Conservation (phyloP, 2,113 vertebrate genomes). For the Ptilonorhynchus violaceus region DNA sequence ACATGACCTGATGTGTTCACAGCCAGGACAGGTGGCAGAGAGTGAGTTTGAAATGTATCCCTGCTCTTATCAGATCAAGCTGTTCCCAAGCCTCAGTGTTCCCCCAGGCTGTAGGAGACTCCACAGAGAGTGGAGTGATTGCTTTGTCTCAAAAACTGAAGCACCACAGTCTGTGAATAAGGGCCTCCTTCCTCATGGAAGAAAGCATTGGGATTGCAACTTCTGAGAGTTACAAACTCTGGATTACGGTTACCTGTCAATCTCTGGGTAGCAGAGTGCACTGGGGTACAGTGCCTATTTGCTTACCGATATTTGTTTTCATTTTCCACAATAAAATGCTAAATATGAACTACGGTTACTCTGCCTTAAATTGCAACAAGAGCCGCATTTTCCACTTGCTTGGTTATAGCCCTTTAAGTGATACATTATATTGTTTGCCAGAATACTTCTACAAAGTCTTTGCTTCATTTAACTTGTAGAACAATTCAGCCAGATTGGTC, state of each 20-base stretch:
- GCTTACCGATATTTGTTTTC: slow-evolving; percentile 28
- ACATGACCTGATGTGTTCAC: neutral
- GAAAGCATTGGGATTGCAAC: neutral
- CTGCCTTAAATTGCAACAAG: slow-evolving; percentile 9
- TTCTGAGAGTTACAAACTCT: neutral
- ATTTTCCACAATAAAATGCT: slow-evolving; percentile 17
- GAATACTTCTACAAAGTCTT: slow-evolving; percentile 52
- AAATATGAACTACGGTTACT: neutral
- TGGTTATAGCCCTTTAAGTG: slow-evolving; percentile 68
- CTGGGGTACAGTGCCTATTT: neutral
- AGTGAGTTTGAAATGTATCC: fast-evolving
- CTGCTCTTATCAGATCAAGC: neutral
- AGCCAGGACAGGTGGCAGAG: neutral
- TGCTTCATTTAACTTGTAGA: slow-evolving; percentile 51
- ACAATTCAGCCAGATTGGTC: slow-evolving; percentile 56
- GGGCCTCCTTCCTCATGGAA: neutral
- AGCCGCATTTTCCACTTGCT: slow-evolving; percentile 64
- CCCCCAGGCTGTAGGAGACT: neutral
- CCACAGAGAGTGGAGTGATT: neutral
- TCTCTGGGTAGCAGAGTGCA: neutral
- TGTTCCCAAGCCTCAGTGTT: neutral
- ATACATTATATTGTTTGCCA: slow-evolving; percentile 67
- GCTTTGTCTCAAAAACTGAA: neutral
- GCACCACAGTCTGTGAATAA: neutral
- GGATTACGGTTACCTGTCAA: neutral